Conservation (phyloP, 2,888 invertebrate species). For the Cataglyphis albicans region DNA sequence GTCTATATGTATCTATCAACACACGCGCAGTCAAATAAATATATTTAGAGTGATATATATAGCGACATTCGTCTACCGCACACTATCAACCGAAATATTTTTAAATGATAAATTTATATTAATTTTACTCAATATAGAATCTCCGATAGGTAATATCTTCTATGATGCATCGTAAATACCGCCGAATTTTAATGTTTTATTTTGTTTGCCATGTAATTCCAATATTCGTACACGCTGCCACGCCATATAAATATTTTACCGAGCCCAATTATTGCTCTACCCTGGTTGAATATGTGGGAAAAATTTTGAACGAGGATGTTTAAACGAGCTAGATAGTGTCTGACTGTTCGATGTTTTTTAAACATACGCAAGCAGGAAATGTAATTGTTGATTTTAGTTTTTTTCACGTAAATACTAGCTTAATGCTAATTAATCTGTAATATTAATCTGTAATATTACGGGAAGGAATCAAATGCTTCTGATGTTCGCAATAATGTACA, state of each 20-base stretch:
- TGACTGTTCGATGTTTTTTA: background rate
- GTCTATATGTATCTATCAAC: background rate
- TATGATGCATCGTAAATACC: background rate
- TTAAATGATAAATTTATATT: conserved; percentile 16
- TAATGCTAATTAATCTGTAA: conserved; percentile 11
- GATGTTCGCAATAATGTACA: background rate
- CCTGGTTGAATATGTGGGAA: background rate
- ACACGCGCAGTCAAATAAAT: background rate
- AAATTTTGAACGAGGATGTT: conserved; percentile 16
- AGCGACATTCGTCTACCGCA: background rate
- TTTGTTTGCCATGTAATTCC: conserved; percentile 15
- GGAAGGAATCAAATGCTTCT: background rate
- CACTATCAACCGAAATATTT: conserved; percentile 19
- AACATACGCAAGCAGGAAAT: conserved; percentile 5
- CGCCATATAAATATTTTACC: conserved; percentile 32
- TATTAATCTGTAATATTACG: background rate
- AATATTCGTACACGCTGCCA: conserved; percentile 17
- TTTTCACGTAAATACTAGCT: conserved; percentile 1
- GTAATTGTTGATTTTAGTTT: conserved; percentile 31
- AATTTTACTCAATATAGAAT: conserved; percentile 24
- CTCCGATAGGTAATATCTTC: background rate
- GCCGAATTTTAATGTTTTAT: conserved; percentile 38
- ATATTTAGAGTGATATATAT: background rate
- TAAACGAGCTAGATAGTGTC: background rate
- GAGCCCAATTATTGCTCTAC: conserved; percentile 22